Percentiles rank a stretch among this genome's conserved stretches.
Evolutionary conservation across 2,888 invertebrate genomes (phyloP).

Genomic region (Apodemia zela): DNA sequence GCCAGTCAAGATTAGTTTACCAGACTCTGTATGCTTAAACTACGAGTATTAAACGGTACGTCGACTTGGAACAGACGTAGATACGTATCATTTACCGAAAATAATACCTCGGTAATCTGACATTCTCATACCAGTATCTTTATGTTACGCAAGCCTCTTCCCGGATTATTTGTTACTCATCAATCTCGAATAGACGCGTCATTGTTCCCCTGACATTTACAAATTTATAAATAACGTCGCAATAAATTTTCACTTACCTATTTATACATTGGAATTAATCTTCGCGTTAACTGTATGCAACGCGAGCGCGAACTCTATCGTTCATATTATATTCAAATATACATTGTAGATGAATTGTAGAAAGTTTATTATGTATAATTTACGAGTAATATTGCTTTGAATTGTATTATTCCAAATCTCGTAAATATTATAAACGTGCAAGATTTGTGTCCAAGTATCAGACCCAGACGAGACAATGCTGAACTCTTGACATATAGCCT

Average conservation of each 20-base stretch:
- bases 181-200: slow-evolving; percentile 73
- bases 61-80: slow-evolving; percentile 60
- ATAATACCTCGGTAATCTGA: slow-evolving; percentile 68
- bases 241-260: slow-evolving; percentile 47
- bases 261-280: slow-evolving; percentile 47
- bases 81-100: slow-evolving; percentile 73
- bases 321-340: neutral
- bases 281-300: slow-evolving; percentile 7
- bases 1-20: slow-evolving; percentile 64
- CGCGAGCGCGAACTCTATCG: slow-evolving; percentile 16
- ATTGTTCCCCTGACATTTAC: slow-evolving; percentile 78
- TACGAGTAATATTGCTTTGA: too few relatives aligned
- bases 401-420: too few relatives aligned
- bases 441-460: too few relatives aligned
- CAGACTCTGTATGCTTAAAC: slow-evolving; percentile 58
- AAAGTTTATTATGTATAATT: neutral
- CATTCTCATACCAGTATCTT: slow-evolving; percentile 53
- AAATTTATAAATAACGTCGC: slow-evolving; percentile 68
- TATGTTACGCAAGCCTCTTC: slow-evolving; percentile 62
- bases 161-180: slow-evolving; percentile 72
- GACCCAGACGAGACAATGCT: too few relatives aligned
- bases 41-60: slow-evolving; percentile 70
- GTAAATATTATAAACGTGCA: too few relatives aligned
- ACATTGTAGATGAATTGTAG: slow-evolving; percentile 38
- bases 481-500: too few relatives aligned